Evolutionary conservation across 1,140 invertebrate genomes (phyloP).

Genomic region (Choristoneura fumiferana): DNA sequence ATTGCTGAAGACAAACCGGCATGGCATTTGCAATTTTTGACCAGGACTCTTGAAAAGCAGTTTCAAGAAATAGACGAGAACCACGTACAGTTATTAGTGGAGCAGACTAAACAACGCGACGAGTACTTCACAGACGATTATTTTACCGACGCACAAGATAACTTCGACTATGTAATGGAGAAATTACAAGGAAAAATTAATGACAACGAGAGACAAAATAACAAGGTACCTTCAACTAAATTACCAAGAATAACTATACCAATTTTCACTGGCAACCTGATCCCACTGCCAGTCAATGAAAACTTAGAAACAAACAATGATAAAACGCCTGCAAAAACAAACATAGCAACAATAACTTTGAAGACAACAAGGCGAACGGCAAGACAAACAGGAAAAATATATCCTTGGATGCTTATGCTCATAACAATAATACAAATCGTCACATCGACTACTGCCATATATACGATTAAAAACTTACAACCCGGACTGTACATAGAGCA

Average conservation of each 20-base stretch:
- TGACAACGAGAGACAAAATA: background rate
- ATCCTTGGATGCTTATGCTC: background rate
- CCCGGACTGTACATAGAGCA: constrained; percentile 10
- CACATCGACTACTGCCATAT: background rate
- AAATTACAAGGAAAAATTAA: constrained; percentile 5
- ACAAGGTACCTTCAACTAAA: background rate
- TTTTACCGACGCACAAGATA: constrained; percentile 4
- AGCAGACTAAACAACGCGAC: constrained; percentile 5
- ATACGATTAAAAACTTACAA: background rate
- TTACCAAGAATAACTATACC: constrained; percentile 18
- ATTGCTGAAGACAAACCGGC: background rate
- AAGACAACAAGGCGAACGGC: background rate
- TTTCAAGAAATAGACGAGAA: constrained; percentile 18
- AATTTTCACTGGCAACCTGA: constrained; percentile 14
- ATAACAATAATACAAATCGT: constrained; percentile 1
- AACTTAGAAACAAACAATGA: background rate
- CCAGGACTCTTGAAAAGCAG: constrained; percentile 2
- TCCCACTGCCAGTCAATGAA: constrained; percentile 18
- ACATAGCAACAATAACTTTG: constrained; percentile 3
- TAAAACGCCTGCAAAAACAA: constrained; percentile 4
- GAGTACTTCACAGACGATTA: constrained; percentile 11
- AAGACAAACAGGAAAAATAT: background rate
- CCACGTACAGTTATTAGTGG: constrained; percentile 1
- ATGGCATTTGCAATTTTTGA: constrained; percentile 8
- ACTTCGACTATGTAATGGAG: constrained; percentile 4